Evolutionary conservation across 2,888 invertebrate genomes (phyloP), one percentile per base, ranked within the genome.

Genomic region (Vannuccia rotundouncinata): DNA sequence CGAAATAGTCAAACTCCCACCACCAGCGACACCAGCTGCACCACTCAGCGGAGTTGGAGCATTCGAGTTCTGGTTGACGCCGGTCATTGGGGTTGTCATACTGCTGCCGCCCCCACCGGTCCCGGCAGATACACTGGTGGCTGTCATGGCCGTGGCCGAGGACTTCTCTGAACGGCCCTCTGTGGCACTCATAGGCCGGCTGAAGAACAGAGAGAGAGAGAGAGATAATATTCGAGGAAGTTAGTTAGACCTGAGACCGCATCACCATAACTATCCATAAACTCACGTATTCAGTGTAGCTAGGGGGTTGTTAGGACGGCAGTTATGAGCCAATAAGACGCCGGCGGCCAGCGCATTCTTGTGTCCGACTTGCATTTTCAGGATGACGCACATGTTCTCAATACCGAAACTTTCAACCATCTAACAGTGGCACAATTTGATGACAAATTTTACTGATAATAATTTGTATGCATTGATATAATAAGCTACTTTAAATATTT

Each of bases 331-430:
- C 80, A 86, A 86, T 80, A 85, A 85, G 0, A 88, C 85, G 17
- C 86, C 86, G 66, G 85, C 83, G 0, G 85, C 84, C 45, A 88
- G 83, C 31, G 85, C 84, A 83, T 88, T 88, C 83, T 86, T 87
- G 83, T 88, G 87, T 1, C 85, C 84, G n/a, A 87, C 81, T 83
- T 88, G 88, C 13, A 84, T 82, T 81, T 86, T 85, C 29, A 87
- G 82, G 29, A 85, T 84, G n/a, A 85, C 84, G 82, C 85, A 85
- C 1, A 87, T 81, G 78, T 84, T 88, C 80, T 87, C 86, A 75
- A 87, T 30, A 0, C 86, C 85, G n/a, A 84, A 84, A 2, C 83
- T 82, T 60, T 84, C 83, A 80, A 87, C 77, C 29, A 87, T 79
- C 86, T 87, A 82, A 13, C 82, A 82, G n/a, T 29, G 76, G 13